Evolutionary conservation across 2,797 vertebrate genomes (phyloP).

Genomic region (Diceros bicornis): DNA sequence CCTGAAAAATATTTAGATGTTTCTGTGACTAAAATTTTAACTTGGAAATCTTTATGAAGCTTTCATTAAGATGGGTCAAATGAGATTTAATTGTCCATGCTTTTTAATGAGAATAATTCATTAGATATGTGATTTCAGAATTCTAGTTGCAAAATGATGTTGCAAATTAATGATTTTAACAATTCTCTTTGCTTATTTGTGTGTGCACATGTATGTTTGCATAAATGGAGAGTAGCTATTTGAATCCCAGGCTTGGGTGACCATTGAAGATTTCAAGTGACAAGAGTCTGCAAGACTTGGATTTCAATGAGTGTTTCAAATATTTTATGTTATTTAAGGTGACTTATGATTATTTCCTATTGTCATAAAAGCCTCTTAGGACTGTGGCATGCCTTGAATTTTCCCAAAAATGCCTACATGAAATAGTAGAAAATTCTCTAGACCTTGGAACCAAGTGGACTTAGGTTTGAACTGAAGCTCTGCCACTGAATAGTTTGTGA

Average conservation of each 20-base stretch:
- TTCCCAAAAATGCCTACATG: background rate
- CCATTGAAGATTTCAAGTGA: conserved; percentile 11
- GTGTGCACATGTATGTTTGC: background rate
- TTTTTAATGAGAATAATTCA: conserved; percentile 36
- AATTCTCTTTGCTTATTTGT: conserved; percentile 41
- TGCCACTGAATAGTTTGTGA: background rate
- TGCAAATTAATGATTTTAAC: conserved; percentile 55
- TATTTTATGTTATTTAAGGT: conserved; percentile 12
- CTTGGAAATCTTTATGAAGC: conserved; percentile 34
- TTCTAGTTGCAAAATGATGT: conserved; percentile 18
- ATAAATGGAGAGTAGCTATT: conserved; percentile 22
- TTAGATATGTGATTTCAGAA: conserved; percentile 63
- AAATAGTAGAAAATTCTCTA: background rate
- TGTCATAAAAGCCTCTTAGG: background rate
- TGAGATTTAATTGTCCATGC: conserved; percentile 40
- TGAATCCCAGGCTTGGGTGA: background rate
- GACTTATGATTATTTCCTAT: background rate
- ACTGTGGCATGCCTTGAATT: background rate
- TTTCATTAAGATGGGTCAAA: background rate
- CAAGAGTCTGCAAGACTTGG: background rate
- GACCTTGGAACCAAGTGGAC: background rate
- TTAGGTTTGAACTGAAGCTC: conserved; percentile 41
- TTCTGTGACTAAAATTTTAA: conserved; percentile 48
- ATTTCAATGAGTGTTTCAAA: background rate
- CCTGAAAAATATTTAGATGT: background rate